Conservation (phyloP, 1,140 invertebrate species). For the Magallana angulata region DNA sequence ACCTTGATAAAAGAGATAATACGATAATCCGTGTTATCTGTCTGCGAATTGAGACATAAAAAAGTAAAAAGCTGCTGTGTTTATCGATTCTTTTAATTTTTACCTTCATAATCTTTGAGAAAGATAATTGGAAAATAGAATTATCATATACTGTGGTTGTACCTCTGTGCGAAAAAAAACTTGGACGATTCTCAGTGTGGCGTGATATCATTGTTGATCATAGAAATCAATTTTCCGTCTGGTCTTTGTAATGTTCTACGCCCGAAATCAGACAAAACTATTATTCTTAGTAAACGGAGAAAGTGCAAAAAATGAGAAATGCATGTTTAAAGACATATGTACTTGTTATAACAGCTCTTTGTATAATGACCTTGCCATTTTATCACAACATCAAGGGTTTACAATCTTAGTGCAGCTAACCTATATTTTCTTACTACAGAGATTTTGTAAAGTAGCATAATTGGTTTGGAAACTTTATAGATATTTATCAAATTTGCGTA, state of each 20-base stretch:
- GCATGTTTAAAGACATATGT: constrained; percentile 9
- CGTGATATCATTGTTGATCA: constrained; percentile 20
- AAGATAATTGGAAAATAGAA: constrained; percentile 24
- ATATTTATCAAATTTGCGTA: constrained; percentile 31
- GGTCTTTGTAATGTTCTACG: background rate
- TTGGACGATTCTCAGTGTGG: background rate
- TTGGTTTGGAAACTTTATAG: constrained; percentile 14
- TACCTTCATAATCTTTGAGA: constrained; percentile 5
- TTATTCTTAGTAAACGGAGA: background rate
- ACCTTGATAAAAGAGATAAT: constrained; percentile 5
- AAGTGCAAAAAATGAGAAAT: background rate
- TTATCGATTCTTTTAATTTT: background rate
- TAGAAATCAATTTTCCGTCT: background rate
- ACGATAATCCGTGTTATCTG: background rate
- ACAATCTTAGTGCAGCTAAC: constrained; percentile 5
- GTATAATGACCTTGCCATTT: constrained; percentile 23
- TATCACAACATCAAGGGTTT: constrained; percentile 27
- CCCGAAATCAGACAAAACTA: background rate
- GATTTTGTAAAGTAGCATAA: background rate
- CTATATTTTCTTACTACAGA: background rate
- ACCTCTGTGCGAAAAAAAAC: background rate
- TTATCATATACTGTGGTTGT: background rate
- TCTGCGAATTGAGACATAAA: constrained; percentile 11
- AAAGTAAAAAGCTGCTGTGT: background rate
- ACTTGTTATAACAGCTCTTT: background rate